Base-by-base conservation (phyloP, 2,888 invertebrate genomes). In the Trichogramma evanescens region DNA sequence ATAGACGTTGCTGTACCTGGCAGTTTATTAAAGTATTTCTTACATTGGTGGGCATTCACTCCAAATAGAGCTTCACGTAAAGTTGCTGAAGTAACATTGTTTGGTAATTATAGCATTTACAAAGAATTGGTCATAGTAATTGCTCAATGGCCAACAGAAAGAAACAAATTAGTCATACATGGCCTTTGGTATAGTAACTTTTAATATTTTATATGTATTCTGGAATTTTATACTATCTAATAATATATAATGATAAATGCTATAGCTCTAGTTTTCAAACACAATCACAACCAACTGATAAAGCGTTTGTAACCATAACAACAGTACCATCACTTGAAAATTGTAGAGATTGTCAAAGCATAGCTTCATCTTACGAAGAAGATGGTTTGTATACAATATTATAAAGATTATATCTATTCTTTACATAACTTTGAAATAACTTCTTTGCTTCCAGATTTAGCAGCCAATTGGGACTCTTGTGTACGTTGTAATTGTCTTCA, bases 401-500 rank as follows among this genome's bases (percentile, higher is more conserved):
- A 8, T 6, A 44, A 38, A 45, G 6, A 7, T n/a, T 1, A 38
- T 38, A 1, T 4, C 10, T 45, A 48, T 44, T 26, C 43, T 58
- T 54, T 9, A 40, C 8, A 54, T 50, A 60, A 50, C 49, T 39
- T 40, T 54, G 26, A 26, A 26, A 26, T 26, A 26, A n/a, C 56
- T 55, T 59, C 45, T 59, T 39, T 59, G 38, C 57, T 40, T 65
- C 8, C 67, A 82, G 82, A 82, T 68, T 73, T 82, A 56, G 81
- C 80, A 46, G 81, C 80, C n/a, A 80, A 79, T 63, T 81, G 81
- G 80, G 81, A 81, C 65, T 75, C 78, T 63, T 85, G 85, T 69
- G 84, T 85, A 69, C 83, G 87, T 56, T 84, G 86, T 72, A 80
- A 89, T 68, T 96, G 96, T 75, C 80, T 93, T 60, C 87, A 89